These are phyloP conservation scores for Platorchestia sp. DNA, from an alignment of 1,140 invertebrate genomes.

Conservation along the genomic window DNA sequence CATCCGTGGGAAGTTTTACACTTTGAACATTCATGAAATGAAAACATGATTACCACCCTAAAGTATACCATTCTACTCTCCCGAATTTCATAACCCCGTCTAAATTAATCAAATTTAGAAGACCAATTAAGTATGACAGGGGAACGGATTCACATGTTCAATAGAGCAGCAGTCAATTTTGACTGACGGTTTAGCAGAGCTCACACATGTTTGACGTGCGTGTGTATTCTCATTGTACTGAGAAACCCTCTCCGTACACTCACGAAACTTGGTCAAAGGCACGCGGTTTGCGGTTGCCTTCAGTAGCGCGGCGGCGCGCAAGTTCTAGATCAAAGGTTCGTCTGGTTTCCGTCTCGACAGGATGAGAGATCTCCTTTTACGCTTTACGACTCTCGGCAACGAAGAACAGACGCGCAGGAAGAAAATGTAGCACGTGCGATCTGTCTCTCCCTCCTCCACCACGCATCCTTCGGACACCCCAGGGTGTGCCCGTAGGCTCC, in stretches of 20 bases:
- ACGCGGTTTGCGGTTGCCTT: not conserved
- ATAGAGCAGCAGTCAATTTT: too few relatives aligned
- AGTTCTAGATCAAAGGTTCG: not conserved
- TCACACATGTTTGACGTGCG: not conserved
- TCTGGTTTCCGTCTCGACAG: not conserved
- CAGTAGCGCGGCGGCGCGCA: not conserved
- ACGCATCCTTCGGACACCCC: not conserved
- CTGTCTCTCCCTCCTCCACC: not conserved
- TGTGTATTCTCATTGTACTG: not conserved
- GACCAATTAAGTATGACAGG: too few relatives aligned
- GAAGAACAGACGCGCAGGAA: constrained; percentile 12
- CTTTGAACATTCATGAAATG: too few relatives aligned
- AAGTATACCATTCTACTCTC: too few relatives aligned
- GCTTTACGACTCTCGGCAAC: not conserved
- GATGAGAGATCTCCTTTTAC: not conserved
- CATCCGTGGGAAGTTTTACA: too few relatives aligned
- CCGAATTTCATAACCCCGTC: too few relatives aligned
- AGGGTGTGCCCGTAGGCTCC: not conserved
- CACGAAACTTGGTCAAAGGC: not conserved
- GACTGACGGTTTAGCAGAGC: not conserved
- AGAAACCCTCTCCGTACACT: not conserved
- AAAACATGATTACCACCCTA: too few relatives aligned
- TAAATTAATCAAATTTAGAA: too few relatives aligned
- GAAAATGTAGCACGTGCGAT: not conserved
- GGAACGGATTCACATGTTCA: too few relatives aligned